These are phyloP conservation scores for Gonioctena quinquepunctata DNA, from an alignment of 1,140 invertebrate species.

Conservation along the genomic window DNA sequence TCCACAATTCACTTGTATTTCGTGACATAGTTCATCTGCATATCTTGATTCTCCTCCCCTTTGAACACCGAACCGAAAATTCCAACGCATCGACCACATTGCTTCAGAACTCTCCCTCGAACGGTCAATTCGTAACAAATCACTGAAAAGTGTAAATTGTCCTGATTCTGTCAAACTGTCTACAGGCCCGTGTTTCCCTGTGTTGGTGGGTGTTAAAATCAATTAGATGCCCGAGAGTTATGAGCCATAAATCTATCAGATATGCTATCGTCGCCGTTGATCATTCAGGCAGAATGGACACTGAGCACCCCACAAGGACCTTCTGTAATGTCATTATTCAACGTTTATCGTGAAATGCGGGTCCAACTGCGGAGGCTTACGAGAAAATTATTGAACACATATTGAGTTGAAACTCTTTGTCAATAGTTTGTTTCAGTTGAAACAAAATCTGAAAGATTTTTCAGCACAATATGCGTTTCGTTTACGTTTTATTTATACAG, in stretches of 20 bases:
- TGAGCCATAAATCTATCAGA: conserved; percentile 13
- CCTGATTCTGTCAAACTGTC: conserved; percentile 3
- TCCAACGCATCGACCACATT: no score
- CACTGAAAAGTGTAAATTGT: conserved; percentile 12
- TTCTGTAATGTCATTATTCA: conserved; percentile 1
- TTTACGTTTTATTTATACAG: no score
- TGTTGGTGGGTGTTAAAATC: conserved; percentile 8
- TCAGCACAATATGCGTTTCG: no score
- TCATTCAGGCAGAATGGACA: neutral
- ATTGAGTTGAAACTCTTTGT: no score
- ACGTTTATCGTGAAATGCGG: neutral
- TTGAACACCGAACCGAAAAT: no score
- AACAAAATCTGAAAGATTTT: no score
- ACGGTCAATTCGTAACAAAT: neutral
- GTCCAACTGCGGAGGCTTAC: neutral
- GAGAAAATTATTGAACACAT: neutral
- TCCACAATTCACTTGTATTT: no score
- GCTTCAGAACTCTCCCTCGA: neutral
- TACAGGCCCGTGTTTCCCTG: conserved; percentile 5
- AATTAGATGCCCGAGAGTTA: conserved; percentile 17
- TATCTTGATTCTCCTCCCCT: no score
- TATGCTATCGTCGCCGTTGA: conserved; percentile 9
- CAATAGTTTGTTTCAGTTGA: no score
- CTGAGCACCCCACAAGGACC: neutral
- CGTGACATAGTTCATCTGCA: no score